phyloP scores from a whole-genome alignment of 2,797 vertebrate genomes.

The Sciurus vulgaris region DNA sequence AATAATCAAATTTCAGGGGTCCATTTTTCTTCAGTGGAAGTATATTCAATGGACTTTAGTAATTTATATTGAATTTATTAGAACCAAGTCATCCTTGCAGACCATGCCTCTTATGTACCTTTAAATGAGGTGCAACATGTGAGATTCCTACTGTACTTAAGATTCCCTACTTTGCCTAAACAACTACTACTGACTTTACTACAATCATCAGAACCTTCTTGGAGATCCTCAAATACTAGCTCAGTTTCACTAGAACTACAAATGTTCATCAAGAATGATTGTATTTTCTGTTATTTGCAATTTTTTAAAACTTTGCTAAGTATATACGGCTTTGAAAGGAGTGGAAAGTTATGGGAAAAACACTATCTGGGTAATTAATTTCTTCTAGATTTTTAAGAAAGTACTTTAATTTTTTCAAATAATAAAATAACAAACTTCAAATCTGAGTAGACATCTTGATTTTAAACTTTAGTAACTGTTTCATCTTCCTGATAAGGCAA shows the following conservation, averaged over 20 bases:
- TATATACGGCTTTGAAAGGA: background rate
- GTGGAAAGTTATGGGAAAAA: background rate
- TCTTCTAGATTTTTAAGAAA: background rate
- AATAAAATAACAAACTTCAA: background rate
- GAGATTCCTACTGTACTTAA: background rate
- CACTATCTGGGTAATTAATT: background rate
- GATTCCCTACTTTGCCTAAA: constrained; percentile 24
- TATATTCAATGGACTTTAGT: background rate
- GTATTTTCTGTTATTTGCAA: background rate
- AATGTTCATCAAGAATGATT: background rate
- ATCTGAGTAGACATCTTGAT: background rate
- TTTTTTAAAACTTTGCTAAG: background rate
- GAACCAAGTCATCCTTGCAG: background rate
- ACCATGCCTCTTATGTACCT: background rate
- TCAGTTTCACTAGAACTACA: background rate
- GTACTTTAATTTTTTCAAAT: background rate
- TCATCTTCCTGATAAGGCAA: background rate
- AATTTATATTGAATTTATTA: constrained; percentile 32
- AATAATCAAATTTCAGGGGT: background rate
- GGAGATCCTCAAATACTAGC: background rate
- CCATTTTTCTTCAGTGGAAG: background rate
- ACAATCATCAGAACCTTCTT: background rate
- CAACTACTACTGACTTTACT: background rate
- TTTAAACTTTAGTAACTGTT: constrained; percentile 24
- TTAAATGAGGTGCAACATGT: background rate